These are phyloP conservation scores for Cromileptes altivelis DNA, from an alignment of 2,113 vertebrate species.

Conservation along the genomic window DNA sequence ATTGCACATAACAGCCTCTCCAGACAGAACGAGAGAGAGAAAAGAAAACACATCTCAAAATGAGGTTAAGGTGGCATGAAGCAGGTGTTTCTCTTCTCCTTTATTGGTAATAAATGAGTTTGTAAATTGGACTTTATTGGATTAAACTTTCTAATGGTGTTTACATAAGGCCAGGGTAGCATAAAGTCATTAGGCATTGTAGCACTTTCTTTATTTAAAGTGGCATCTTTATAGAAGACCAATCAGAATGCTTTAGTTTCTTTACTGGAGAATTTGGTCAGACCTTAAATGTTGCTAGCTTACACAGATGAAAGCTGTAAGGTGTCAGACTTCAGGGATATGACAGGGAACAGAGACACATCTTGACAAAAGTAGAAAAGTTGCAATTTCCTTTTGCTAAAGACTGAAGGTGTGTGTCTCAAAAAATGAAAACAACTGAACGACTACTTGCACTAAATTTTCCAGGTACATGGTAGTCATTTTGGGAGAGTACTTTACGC, in stretches of 20 bases:
- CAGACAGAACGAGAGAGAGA: conserved; percentile 42
- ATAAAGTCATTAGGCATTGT: conserved; percentile 40
- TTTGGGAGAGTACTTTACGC: not conserved
- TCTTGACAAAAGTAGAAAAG: not conserved
- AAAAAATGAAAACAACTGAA: not conserved
- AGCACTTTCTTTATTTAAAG: conserved; percentile 54
- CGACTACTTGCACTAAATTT: not conserved
- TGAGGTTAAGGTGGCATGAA: conserved; percentile 70
- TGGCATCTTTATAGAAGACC: conserved; percentile 59
- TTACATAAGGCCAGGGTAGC: conserved; percentile 66
- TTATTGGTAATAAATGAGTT: conserved; percentile 84
- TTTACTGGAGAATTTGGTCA: conserved; percentile 57
- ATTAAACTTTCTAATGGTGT: conserved; percentile 77
- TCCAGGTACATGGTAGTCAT: not conserved
- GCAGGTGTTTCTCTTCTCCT: conserved; percentile 78
- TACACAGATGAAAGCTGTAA: conserved; percentile 36
- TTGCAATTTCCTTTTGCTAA: not conserved
- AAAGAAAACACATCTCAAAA: conserved; percentile 69
- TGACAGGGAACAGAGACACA: not conserved
- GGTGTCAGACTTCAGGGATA: conserved; percentile 4
- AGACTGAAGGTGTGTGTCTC: not conserved
- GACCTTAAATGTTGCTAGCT: conserved; percentile 57
- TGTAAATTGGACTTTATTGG: conserved; percentile 83
- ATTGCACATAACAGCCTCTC: conserved; percentile 67
- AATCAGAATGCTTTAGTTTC: conserved; percentile 55